Evolutionary conservation across 2,113 vertebrate genomes (phyloP).

Genomic region (Fukomys damarensis): DNA sequence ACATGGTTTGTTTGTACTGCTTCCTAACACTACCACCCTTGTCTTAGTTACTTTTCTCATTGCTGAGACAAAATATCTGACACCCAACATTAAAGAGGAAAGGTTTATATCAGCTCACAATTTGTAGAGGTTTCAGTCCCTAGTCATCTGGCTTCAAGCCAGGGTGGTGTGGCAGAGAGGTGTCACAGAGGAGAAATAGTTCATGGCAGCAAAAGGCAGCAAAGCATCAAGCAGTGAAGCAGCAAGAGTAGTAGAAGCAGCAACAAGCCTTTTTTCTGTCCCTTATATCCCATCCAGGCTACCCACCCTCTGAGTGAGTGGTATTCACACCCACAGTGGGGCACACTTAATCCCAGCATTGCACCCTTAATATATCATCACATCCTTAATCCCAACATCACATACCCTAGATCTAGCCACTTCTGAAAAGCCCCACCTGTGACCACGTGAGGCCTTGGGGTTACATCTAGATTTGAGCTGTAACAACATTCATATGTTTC

Average conservation of each 20-base stretch:
- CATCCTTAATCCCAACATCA: background rate
- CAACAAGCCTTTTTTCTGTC: background rate
- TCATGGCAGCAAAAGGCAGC: background rate
- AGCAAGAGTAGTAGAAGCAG: background rate
- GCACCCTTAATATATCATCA: background rate
- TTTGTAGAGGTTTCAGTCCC: background rate
- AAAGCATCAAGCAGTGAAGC: background rate
- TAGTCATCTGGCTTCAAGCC: background rate
- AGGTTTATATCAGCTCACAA: background rate
- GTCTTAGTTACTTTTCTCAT: background rate
- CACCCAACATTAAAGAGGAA: background rate
- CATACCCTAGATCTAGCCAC: background rate
- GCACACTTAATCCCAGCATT: background rate
- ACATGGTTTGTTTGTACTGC: background rate
- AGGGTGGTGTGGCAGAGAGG: background rate
- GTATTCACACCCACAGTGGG: background rate
- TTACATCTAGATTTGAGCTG: background rate
- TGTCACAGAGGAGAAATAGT: background rate
- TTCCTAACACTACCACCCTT: background rate
- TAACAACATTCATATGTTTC: background rate
- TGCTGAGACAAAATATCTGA: background rate
- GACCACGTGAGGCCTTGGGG: background rate
- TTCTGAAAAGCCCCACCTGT: background rate
- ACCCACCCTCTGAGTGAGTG: background rate
- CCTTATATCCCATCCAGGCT: background rate